Percentiles rank a stretch among this genome's conserved stretches.
Conservation (phyloP, 2,113 vertebrate species). For the Mesitornis unicolor region DNA sequence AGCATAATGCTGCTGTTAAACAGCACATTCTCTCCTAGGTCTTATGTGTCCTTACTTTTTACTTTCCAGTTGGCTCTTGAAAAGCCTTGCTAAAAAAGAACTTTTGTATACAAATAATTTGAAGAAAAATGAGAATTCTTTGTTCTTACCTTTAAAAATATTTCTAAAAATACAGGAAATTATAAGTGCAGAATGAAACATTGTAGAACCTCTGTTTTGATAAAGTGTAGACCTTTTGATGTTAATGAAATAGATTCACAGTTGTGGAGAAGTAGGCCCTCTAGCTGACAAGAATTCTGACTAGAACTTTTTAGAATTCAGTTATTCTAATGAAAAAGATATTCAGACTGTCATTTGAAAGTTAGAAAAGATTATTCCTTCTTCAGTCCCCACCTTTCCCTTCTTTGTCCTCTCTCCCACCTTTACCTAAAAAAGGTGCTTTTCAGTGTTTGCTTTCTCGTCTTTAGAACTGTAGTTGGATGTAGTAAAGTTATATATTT, state of each 20-base stretch:
- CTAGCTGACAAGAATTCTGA: slow-evolving; percentile 14
- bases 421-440: background rate
- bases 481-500: background rate
- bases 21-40: slow-evolving; percentile 28
- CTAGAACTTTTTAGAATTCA: background rate
- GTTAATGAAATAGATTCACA: background rate
- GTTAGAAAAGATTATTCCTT: background rate
- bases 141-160: slow-evolving; percentile 9
- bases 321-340: background rate
- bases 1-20: too few species aligned
- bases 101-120: background rate
- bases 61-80: background rate
- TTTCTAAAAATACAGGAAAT: background rate
- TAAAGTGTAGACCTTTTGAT: background rate
- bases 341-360: background rate
- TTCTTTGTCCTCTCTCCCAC: background rate
- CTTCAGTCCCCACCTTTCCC: background rate
- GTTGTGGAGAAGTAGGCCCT: slow-evolving; percentile 28
- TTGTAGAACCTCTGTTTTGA: background rate
- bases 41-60: background rate
- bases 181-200: background rate
- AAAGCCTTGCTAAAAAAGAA: background rate
- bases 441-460: background rate
- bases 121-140: background rate
- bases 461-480: background rate